Conservation (phyloP, 2,888 invertebrate species). For the Apeira syringaria region DNA sequence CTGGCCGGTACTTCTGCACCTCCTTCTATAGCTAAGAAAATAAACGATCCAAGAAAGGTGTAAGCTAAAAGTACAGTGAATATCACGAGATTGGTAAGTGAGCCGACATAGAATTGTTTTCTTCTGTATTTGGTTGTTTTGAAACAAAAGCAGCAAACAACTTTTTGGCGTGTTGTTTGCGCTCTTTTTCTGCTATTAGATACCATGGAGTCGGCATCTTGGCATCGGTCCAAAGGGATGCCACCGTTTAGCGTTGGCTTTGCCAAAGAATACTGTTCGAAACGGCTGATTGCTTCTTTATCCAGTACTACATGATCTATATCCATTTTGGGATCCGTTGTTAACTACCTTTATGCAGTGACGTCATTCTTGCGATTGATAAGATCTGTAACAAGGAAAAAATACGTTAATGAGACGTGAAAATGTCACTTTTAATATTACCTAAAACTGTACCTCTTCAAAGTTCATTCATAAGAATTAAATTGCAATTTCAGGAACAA, state of each 20-base stretch:
- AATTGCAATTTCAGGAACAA: conserved; percentile 73
- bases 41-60: conserved; percentile 89
- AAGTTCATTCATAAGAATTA: conserved; percentile 56
- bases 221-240: conserved; percentile 80
- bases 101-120: conserved; percentile 87
- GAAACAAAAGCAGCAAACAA: conserved; percentile 81
- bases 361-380: conserved; percentile 52
- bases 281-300: conserved; percentile 78
- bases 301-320: conserved; percentile 78
- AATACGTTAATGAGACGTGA: conserved; percentile 32
- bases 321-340: conserved; percentile 62
- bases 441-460: conserved; percentile 69
- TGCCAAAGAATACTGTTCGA: conserved; percentile 78
- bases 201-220: conserved; percentile 77
- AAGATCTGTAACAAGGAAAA: conserved; percentile 76
- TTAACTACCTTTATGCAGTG: conserved; percentile 56
- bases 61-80: conserved; percentile 92
- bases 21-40: conserved; percentile 93
- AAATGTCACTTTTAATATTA: conserved; percentile 39
- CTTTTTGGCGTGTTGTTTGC: conserved; percentile 77
- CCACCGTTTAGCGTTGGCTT: conserved; percentile 78
- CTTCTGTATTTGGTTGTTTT: conserved; percentile 80
- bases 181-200: conserved; percentile 77
- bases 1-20: conserved; percentile 82
- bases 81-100: conserved; percentile 92